Evolutionary conservation across 2,888 invertebrate species (phyloP), one percentile per base, ranked within the genome.

Genomic region (Lycophotia porphyrea): DNA sequence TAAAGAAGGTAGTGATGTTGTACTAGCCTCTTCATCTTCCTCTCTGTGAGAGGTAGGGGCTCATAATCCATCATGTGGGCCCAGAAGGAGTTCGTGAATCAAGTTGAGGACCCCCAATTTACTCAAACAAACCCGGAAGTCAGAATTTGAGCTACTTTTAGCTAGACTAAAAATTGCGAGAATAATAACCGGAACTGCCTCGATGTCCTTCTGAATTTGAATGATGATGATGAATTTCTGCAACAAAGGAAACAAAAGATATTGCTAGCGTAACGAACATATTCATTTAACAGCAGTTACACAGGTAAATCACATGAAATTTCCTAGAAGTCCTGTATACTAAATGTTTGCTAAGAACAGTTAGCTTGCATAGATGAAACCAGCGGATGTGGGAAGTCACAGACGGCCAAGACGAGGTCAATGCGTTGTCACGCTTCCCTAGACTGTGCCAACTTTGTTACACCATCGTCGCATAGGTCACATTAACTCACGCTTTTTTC

Each of bases 401-500:
- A 77, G 60, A 81, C 78, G 11, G 77, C 8, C 18, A 63, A 76
- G 66, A 77, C 76, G 67, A 78, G 78, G 82, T 77, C 77, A 82
- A 13, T 34, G 36, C 36, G n/a, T 61, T 39, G 52, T 61, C 39
- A 55, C 13, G 55, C 68, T 61, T 67, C 55, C 55, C 42, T 42
- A n/a, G 27, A 58, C 49, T 44, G 61, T 67, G 82, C 69, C 78
- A 79, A 79, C 67, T 77, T 27, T 55, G 31, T 81, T 65, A 55
- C 18, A 44, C 61, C 78, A 47, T 76, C 44, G 52, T 15, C 52
- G 27, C 13, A 24, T 7, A 9, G 24, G 15, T 55, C n/a, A 15
- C 4, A n/a, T 47, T 36, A 27, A 31, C 11, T 27, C n/a, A 34
- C 11, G 39, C 15, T 15, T 1, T 39, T 39, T 18, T 27, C 9